Evolutionary conservation across 1,140 invertebrate species (phyloP).

Genomic region (Drosophila pseudoananassae): DNA sequence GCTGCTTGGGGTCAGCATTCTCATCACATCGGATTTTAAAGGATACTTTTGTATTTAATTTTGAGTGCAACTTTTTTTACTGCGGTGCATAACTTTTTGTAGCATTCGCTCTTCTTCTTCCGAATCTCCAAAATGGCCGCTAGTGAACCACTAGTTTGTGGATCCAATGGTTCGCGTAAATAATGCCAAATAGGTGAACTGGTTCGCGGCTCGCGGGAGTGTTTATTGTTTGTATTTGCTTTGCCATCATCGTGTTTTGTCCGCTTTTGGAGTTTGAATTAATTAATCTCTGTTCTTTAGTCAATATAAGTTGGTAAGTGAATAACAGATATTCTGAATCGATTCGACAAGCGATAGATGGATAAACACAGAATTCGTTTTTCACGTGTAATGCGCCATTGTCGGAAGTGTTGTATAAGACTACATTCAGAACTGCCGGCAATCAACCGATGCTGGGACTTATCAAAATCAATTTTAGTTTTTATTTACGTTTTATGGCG

Average conservation of each 20-base stretch:
- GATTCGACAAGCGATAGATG: neutral
- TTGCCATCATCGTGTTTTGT: constrained; percentile 11
- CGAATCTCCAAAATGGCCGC: constrained; percentile 79
- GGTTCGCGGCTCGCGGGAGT: constrained; percentile 27
- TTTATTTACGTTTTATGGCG: neutral
- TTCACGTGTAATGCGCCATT: constrained; percentile 32
- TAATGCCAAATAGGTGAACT: constrained; percentile 42
- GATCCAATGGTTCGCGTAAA: constrained; percentile 39
- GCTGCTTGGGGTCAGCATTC: constrained; percentile 62
- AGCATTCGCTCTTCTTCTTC: neutral
- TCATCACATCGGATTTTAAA: constrained; percentile 44
- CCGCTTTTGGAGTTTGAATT: constrained; percentile 6
- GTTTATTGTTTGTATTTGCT: constrained; percentile 47
- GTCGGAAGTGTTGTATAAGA: constrained; percentile 35
- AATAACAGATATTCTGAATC: neutral
- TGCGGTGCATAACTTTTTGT: constrained; percentile 75
- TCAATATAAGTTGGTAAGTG: neutral
- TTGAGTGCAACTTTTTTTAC: constrained; percentile 62
- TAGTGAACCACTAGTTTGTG: constrained; percentile 39
- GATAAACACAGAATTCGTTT: constrained; percentile 6
- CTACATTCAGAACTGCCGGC: neutral
- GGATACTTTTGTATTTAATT: constrained; percentile 57
- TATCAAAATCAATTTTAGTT: neutral
- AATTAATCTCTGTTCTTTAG: neutral
- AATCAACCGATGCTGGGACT: neutral